Percentiles rank a stretch among this genome's conserved stretches.
These are phyloP conservation scores for Polypedilum vanderplanki DNA, from an alignment of 1,140 invertebrate genomes.

Conservation along the genomic window DNA sequence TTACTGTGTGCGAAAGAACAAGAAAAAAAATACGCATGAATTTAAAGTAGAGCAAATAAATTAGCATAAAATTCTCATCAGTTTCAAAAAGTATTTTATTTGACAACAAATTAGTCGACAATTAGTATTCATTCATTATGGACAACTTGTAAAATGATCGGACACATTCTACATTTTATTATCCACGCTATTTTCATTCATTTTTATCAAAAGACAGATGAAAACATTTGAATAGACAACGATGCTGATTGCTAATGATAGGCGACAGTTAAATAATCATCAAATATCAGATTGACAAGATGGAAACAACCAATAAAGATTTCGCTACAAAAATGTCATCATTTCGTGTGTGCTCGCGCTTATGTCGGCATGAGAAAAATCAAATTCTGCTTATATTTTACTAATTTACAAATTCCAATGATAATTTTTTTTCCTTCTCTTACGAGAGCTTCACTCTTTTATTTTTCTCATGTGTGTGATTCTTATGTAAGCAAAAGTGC, in stretches of 20 bases:
- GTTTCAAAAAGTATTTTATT: not conserved
- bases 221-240: not conserved
- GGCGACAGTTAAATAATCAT: constrained; percentile 4
- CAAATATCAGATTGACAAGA: not conserved
- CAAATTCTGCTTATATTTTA: not conserved
- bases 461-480: not conserved
- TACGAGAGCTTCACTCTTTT: not conserved
- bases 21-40: not conserved
- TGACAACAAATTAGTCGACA: constrained; percentile 17
- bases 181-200: too few relatives aligned
- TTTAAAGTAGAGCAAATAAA: not conserved
- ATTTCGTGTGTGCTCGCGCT: not conserved
- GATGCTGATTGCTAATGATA: not conserved
- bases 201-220: not conserved
- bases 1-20: not conserved
- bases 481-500: constrained; percentile 17
- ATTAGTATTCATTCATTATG: constrained; percentile 13
- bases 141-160: not conserved
- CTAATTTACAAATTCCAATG: constrained; percentile 1
- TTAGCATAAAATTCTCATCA: not conserved
- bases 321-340: not conserved
- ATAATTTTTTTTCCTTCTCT: not conserved
- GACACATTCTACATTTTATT: too few relatives aligned
- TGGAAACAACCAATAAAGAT: not conserved
- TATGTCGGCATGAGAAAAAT: not conserved